Evolutionary conservation across 2,888 invertebrate genomes (phyloP).

Genomic region (Sabatieria punctata): DNA sequence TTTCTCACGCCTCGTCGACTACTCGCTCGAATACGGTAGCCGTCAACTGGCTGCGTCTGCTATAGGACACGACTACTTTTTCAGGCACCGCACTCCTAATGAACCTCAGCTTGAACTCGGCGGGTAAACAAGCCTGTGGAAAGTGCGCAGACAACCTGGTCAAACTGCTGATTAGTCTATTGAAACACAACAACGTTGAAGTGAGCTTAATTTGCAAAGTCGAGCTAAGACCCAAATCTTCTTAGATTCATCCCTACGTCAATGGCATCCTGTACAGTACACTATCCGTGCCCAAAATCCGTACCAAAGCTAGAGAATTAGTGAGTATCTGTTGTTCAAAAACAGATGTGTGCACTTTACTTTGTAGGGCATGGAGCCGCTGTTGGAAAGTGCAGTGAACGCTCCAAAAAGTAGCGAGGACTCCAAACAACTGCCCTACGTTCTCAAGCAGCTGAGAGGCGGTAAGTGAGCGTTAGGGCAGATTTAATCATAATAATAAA

Average conservation of each 20-base stretch:
- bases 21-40: conserved; percentile 46
- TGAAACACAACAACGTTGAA: conserved; percentile 5
- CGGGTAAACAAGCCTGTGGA: conserved; percentile 29
- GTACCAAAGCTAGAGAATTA: conserved; percentile 38
- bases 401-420: background rate
- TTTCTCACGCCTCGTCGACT: conserved; percentile 37
- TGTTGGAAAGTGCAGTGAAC: background rate
- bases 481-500: no score
- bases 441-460: background rate
- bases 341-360: background rate
- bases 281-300: conserved; percentile 37
- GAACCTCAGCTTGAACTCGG: conserved; percentile 47
- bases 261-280: conserved; percentile 42
- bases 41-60: no score
- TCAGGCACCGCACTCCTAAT: conserved; percentile 50
- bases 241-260: conserved; percentile 36
- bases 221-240: no score
- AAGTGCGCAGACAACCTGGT: conserved; percentile 2
- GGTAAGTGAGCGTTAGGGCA: background rate
- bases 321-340: conserved; percentile 26
- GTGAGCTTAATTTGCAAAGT: no score
- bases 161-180: conserved; percentile 1
- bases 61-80: no score
- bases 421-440: background rate
- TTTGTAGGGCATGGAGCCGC: background rate